A percentile compares a stretch with the other conserved stretches of the same genome.
These are phyloP conservation scores for Junonia oenone DNA, from an alignment of 2,888 invertebrate species.

Conservation along the genomic window DNA sequence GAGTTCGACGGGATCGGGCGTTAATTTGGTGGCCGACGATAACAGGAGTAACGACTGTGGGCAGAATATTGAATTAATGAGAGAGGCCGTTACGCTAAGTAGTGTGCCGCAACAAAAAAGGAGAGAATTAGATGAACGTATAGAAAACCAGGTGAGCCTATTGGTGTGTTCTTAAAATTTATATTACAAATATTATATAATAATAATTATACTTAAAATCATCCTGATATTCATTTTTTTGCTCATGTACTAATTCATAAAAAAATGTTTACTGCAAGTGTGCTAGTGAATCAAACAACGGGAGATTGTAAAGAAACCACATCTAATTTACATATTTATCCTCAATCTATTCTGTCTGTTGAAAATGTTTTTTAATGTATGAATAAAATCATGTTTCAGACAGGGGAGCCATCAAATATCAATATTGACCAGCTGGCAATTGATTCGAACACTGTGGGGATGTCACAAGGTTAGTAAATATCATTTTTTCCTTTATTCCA, in stretches of 20 bases:
- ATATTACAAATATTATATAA: neutral
- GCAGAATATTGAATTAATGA: slow-evolving; percentile 46
- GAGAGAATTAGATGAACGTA: slow-evolving; percentile 52
- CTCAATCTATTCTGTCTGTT: neutral
- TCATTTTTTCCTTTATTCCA: neutral
- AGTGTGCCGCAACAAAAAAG: slow-evolving; percentile 68
- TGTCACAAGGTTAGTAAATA: slow-evolving; percentile 53
- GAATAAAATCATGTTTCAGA: slow-evolving; percentile 38
- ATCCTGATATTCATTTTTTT: too few relatives aligned
- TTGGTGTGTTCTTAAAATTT: neutral
- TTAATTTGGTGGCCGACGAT: slow-evolving; percentile 51
- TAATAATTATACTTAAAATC: too few relatives aligned
- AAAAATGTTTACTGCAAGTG: too few relatives aligned
- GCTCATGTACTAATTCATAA: too few relatives aligned
- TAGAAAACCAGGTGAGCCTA: slow-evolving; percentile 35
- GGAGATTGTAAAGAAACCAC: too few relatives aligned
- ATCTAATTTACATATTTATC: neutral
- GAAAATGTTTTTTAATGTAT: neutral
- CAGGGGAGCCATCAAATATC: slow-evolving; percentile 49
- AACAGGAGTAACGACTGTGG: slow-evolving; percentile 42
- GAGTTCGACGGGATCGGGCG: slow-evolving; percentile 58
- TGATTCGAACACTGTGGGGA: slow-evolving; percentile 46
- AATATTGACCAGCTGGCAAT: slow-evolving; percentile 52
- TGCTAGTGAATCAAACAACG: too few relatives aligned
- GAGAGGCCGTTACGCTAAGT: slow-evolving; percentile 60